A percentile compares a stretch with the other conserved stretches of the same genome.
phyloP scores from a whole-genome alignment of 2,113 vertebrate genomes.

The Xenotilapia longispinis region DNA sequence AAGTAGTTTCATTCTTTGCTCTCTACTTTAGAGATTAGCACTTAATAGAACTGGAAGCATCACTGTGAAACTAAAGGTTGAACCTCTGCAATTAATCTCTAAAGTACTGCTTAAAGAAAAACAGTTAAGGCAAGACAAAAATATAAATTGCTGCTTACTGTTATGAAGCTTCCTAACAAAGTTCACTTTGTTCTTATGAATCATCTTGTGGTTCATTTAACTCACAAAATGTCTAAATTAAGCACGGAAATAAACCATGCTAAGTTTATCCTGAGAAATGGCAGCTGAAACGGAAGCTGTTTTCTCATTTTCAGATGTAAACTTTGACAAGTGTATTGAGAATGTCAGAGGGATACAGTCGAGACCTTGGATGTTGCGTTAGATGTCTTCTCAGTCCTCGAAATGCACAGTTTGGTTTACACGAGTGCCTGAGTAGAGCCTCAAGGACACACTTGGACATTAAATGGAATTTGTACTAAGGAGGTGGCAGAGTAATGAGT shows the following conservation, averaged over 20 bases:
- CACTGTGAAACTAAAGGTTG: background rate
- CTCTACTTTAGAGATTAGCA: background rate
- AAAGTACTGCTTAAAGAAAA: background rate
- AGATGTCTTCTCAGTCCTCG: background rate
- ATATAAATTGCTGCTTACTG: background rate
- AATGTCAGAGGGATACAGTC: background rate
- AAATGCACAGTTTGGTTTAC: background rate
- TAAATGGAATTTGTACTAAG: background rate
- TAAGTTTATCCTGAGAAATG: background rate
- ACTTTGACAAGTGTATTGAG: background rate
- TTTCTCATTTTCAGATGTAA: background rate
- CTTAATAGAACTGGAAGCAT: background rate
- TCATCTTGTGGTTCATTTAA: background rate
- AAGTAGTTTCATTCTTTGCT: background rate
- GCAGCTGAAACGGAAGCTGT: background rate
- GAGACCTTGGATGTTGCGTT: background rate
- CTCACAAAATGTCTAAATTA: background rate
- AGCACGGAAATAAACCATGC: background rate
- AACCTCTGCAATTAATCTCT: background rate
- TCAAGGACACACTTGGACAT: background rate
- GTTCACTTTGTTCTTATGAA: background rate
- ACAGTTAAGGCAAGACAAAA: background rate
- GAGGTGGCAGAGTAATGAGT: background rate
- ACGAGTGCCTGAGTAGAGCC: background rate
- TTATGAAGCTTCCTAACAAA: background rate